Evolutionary conservation across 2,888 invertebrate genomes (phyloP).

Genomic region (Hyles lineata): DNA sequence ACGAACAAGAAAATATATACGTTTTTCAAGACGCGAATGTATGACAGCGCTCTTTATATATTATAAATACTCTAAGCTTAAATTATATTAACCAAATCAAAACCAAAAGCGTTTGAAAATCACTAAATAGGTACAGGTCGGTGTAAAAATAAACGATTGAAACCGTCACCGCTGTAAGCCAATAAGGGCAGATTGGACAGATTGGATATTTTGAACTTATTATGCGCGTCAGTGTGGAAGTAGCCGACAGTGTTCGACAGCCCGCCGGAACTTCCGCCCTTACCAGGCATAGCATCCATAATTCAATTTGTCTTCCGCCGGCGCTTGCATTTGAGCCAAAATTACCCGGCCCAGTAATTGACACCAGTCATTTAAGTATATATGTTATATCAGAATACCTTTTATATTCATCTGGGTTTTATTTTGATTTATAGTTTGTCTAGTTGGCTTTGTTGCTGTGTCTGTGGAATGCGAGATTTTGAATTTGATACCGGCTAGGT

Average conservation of each 20-base stretch:
- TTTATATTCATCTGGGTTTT: neutral
- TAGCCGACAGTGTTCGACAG: constrained; percentile 39
- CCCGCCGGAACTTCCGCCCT: constrained; percentile 43
- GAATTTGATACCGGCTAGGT: too few species aligned
- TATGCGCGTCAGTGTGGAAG: constrained; percentile 51
- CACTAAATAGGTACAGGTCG: neutral
- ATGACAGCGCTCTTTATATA: too few species aligned
- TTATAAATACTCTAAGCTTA: too few species aligned
- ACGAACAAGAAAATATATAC: too few species aligned
- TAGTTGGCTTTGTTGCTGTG: neutral
- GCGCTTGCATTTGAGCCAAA: constrained; percentile 31
- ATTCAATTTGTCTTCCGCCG: constrained; percentile 59
- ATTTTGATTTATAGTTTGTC: neutral
- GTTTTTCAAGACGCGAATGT: too few species aligned
- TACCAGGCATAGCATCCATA: constrained; percentile 56
- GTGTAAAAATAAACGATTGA: neutral
- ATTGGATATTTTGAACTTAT: constrained; percentile 51
- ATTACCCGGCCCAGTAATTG: constrained; percentile 1
- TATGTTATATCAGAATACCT: neutral
- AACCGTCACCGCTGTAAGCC: constrained; percentile 31
- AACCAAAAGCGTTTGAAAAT: neutral
- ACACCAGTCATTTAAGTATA: neutral
- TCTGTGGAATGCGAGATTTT: too few species aligned
- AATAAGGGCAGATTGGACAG: constrained; percentile 28
- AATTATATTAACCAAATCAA: neutral